phyloP scores from a whole-genome alignment of 2,797 vertebrate genomes.

The Otus scops region DNA sequence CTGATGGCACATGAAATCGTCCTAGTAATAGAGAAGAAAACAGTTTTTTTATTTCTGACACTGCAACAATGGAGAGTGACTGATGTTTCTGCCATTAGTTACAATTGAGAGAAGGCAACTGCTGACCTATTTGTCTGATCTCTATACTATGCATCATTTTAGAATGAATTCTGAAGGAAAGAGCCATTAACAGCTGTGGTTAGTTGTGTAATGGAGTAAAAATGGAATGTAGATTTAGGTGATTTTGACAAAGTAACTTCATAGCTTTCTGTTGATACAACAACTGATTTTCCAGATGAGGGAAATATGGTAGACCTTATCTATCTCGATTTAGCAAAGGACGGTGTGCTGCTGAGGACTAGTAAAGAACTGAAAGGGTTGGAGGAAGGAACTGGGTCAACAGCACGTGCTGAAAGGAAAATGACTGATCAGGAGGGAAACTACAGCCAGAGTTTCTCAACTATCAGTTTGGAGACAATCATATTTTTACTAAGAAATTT shows the following conservation, averaged over 20 bases:
- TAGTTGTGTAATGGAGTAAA: not conserved
- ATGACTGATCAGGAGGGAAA: not conserved
- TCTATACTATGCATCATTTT: not conserved
- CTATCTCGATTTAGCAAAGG: not conserved
- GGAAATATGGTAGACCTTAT: not conserved
- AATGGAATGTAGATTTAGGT: not conserved
- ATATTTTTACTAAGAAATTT: not conserved
- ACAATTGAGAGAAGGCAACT: not conserved
- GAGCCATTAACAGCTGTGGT: not conserved
- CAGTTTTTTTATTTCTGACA: not conserved
- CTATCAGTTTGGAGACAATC: not conserved
- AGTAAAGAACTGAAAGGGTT: not conserved
- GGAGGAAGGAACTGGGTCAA: not conserved
- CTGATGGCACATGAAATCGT: not conserved
- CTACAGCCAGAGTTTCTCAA: not conserved
- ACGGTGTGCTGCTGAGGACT: not conserved
- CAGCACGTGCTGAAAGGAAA: not conserved
- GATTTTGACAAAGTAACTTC: not conserved
- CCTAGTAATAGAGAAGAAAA: not conserved
- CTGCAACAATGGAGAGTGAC: not conserved
- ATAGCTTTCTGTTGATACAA: not conserved
- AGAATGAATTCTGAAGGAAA: not conserved
- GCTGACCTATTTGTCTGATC: not conserved
- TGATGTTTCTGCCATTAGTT: not conserved
- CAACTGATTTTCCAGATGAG: not conserved